These are phyloP conservation scores for Eretmocerus hayati DNA, from an alignment of 2,888 invertebrate genomes.

Conservation along the genomic window DNA sequence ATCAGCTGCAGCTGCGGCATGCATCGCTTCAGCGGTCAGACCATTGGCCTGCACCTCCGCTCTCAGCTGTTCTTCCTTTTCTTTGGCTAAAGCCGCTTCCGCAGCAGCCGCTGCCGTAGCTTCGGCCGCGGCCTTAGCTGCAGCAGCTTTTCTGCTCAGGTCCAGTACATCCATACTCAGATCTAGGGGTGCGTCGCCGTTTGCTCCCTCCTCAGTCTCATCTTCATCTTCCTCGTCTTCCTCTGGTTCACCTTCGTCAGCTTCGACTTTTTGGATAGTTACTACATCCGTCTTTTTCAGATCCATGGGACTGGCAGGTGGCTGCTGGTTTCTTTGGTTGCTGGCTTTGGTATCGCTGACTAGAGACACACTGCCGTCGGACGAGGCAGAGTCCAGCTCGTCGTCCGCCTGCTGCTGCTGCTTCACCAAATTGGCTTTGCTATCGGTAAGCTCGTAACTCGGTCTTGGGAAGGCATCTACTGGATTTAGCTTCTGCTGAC, in stretches of 20 bases:
- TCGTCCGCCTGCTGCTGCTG: slow-evolving; percentile 40
- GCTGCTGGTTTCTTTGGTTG: slow-evolving; percentile 35
- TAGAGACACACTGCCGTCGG: slow-evolving; percentile 40
- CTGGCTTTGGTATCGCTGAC: slow-evolving; percentile 37
- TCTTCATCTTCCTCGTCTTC: slow-evolving; percentile 12
- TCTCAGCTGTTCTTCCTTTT: slow-evolving; percentile 18
- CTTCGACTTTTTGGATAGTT: too few relatives aligned
- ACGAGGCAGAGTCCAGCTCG: slow-evolving; percentile 40
- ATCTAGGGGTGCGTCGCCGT: slow-evolving; percentile 57
- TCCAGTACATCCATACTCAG: slow-evolving; percentile 74
- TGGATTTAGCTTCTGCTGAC: slow-evolving; percentile 20
- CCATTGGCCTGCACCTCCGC: slow-evolving; percentile 27
- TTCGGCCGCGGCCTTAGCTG: slow-evolving; percentile 26
- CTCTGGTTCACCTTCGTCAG: neutral
- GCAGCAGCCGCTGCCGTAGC: slow-evolving; percentile 6
- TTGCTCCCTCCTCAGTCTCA: slow-evolving; percentile 12
- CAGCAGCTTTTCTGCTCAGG: slow-evolving; percentile 63
- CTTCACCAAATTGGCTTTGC: neutral
- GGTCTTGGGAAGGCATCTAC: neutral
- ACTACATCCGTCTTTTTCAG: slow-evolving; percentile 26
- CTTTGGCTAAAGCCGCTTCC: neutral
- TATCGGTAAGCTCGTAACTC: neutral
- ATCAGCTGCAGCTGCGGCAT: slow-evolving; percentile 32
- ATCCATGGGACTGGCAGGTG: slow-evolving; percentile 40
- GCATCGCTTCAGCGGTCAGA: slow-evolving; percentile 25